phyloP scores from a whole-genome alignment of 2,888 invertebrate species.

The Noctuana brunneofusca region DNA sequence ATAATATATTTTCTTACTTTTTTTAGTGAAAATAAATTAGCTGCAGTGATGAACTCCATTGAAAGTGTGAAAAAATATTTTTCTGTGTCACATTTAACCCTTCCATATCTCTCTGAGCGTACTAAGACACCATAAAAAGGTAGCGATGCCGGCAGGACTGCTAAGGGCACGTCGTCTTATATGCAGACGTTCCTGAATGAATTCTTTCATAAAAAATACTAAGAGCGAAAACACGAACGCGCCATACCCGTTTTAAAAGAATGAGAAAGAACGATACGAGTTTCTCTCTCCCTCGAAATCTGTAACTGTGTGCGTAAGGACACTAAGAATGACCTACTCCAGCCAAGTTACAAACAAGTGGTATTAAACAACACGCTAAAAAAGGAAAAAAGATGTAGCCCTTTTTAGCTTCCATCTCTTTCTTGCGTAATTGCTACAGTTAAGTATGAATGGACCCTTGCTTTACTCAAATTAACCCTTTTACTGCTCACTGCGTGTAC shows the following conservation, averaged over 20 bases:
- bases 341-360: neutral
- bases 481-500: conserved; percentile 38
- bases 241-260: neutral
- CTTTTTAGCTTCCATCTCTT: conserved; percentile 3
- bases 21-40: too few species aligned
- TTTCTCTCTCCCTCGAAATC: neutral
- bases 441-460: neutral
- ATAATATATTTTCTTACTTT: too few species aligned
- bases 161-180: neutral
- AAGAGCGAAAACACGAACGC: neutral
- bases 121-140: conserved; percentile 2
- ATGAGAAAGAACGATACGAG: neutral
- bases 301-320: neutral
- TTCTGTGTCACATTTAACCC: neutral
- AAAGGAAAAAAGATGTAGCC: neutral
- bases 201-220: neutral
- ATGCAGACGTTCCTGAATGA: neutral
- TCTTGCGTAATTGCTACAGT: neutral
- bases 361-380: neutral
- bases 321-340: neutral
- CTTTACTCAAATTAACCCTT: conserved; percentile 21
- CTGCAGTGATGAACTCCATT: too few species aligned
- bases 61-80: neutral
- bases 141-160: neutral
- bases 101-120: neutral